Evolutionary conservation across 2,113 vertebrate genomes (phyloP), one percentile per base, ranked within the genome.

Genomic region (Poicephalus meyeri): DNA sequence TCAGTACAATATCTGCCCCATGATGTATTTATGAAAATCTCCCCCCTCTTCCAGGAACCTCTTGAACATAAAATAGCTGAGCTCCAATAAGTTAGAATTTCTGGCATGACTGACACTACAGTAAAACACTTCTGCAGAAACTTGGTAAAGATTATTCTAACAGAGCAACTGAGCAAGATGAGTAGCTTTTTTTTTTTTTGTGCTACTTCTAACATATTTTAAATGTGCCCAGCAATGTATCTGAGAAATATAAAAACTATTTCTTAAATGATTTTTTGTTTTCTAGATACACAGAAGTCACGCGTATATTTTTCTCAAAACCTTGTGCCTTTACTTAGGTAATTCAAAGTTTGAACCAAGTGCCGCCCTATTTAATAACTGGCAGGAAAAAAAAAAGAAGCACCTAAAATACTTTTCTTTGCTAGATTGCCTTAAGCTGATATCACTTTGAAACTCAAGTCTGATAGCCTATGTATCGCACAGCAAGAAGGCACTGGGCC

Each of bases 31-130:
- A 86, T 87, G 86, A 86, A 94, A 70, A 85, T 41, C 53, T 88
- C 86, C 92, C 83, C 92, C 66, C 78, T 95, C 29, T 44, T 76
- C 88, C 89, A 96, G 73, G 39, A 93, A 55, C 63, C 65, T 61
- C 73, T 87, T 80, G 41, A 94, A 88, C 83, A 88, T 69, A 78
- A 92, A 95, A 90, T 68, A 82, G 52, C 35, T 80, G 66, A 72
- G 80, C 64, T 91, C 53, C 35, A 89, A 4, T 4, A 37, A 72
- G 44, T 47, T 13, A 91, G 64, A 90, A 91, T 87, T 97, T 63
- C 52, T 95, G 86, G 71, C 24, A 58, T 71, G 87, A 94, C 39
- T 47, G 64, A 71, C 53, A 65, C 37, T 65, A 58, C 37, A 52
- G n/a, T 25, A 35, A 96, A 70, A 81, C 31, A 55, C 17, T 88